A percentile compares a stretch with the other conserved stretches of the same genome.
Conservation (phyloP, 1,140 invertebrate genomes). For the Radopholus similis region DNA sequence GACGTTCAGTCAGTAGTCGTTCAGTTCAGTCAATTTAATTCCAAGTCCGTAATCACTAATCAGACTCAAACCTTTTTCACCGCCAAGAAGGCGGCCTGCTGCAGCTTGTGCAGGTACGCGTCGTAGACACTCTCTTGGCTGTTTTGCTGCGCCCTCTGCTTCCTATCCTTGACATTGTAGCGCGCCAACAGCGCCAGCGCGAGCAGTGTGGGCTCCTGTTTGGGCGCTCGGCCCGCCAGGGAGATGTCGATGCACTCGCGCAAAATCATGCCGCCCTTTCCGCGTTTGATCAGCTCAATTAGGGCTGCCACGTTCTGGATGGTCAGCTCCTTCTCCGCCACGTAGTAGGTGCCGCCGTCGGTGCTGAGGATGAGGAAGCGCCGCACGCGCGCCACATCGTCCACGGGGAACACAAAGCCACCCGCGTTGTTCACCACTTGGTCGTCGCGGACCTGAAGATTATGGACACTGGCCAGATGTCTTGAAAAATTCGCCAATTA, state of each 20-base stretch:
- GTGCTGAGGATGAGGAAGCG: conserved; percentile 61
- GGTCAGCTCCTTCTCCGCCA: conserved; percentile 48
- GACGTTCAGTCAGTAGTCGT: no score
- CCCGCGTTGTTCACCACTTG: conserved; percentile 59
- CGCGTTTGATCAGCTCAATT: conserved; percentile 53
- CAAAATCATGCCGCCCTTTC: conserved; percentile 56
- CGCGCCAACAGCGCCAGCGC: conserved; percentile 61
- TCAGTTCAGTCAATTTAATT: no score
- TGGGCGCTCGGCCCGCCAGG: conserved; percentile 56
- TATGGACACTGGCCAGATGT: no score
- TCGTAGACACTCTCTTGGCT: background rate
- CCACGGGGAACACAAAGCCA: conserved; percentile 59
- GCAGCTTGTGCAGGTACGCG: conserved; percentile 31
- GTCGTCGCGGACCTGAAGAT: no score
- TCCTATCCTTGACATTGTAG: conserved; percentile 25
- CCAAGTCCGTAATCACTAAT: background rate
- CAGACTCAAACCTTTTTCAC: conserved; percentile 13
- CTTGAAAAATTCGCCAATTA: background rate
- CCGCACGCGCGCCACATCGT: conserved; percentile 56
- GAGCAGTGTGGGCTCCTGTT: conserved; percentile 51
- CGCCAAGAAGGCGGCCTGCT: conserved; percentile 28
- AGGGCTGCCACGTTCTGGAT: conserved; percentile 54
- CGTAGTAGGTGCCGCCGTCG: conserved; percentile 58
- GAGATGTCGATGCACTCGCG: conserved; percentile 56
- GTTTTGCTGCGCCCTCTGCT: conserved; percentile 5